These are phyloP conservation scores for Melanerpes formicivorus DNA, from an alignment of 2,113 vertebrate species.

Conservation along the genomic window DNA sequence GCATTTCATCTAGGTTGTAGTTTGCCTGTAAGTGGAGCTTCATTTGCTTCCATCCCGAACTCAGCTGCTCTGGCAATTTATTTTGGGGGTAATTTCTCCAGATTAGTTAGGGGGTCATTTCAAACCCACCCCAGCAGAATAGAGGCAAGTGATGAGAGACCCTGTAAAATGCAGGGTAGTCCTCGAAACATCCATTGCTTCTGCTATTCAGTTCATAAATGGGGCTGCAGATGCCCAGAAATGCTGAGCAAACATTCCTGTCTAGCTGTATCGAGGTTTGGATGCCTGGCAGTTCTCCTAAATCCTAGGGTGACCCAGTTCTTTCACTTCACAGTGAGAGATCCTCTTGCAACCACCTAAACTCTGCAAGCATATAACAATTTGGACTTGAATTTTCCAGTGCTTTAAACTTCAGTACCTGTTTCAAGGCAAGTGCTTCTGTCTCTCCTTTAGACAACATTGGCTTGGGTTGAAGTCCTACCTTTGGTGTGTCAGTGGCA, in stretches of 20 bases:
- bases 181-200: neutral
- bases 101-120: too few species aligned
- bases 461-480: neutral
- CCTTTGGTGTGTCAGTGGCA: neutral
- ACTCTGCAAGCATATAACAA: accelerated
- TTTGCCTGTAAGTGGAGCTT: too few species aligned
- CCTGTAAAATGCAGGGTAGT: neutral
- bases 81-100: too few species aligned
- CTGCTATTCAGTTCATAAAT: neutral
- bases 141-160: neutral
- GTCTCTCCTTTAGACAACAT: neutral
- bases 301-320: neutral
- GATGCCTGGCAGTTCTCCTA: neutral
- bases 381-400: neutral
- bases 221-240: neutral
- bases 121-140: too few species aligned
- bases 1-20: too few species aligned
- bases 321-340: neutral
- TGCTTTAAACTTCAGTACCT: neutral
- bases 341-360: neutral
- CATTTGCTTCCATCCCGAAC: too few species aligned
- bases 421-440: neutral
- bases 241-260: neutral
- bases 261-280: neutral
- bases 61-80: too few species aligned